A percentile compares a stretch with the other conserved stretches of the same genome.
phyloP scores from a whole-genome alignment of 2,797 vertebrate species.

The Smutsia temminckii region DNA sequence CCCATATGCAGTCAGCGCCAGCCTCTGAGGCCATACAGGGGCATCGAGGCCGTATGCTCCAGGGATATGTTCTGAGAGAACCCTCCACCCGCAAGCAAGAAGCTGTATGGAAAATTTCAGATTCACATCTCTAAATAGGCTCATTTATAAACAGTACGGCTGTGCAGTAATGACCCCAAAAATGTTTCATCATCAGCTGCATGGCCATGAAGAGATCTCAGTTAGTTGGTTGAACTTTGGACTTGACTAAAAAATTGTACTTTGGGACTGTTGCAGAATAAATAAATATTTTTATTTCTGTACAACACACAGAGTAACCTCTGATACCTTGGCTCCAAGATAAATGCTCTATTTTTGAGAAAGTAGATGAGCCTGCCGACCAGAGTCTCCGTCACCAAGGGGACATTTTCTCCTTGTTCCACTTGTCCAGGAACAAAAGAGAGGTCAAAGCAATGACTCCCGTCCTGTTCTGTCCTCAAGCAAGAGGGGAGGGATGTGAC shows the following conservation, averaged over 20 bases:
- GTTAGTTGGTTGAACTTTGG: neutral
- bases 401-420: neutral
- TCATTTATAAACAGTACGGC: neutral
- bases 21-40: neutral
- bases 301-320: neutral
- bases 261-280: neutral
- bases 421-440: neutral
- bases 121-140: neutral
- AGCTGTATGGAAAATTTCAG: neutral
- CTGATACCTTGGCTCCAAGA: neutral
- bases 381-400: too few species aligned
- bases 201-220: neutral
- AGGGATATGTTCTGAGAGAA: neutral
- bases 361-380: neutral
- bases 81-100: neutral
- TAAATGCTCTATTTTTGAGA: neutral
- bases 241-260: neutral
- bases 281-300: neutral
- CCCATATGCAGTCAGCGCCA: neutral
- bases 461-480: neutral
- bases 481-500: neutral
- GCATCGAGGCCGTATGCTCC: accelerated
- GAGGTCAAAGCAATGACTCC: neutral
- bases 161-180: neutral
- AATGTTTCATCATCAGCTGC: neutral